Base-by-base conservation (phyloP, 2,797 vertebrate species). In the Agapornis canus region DNA sequence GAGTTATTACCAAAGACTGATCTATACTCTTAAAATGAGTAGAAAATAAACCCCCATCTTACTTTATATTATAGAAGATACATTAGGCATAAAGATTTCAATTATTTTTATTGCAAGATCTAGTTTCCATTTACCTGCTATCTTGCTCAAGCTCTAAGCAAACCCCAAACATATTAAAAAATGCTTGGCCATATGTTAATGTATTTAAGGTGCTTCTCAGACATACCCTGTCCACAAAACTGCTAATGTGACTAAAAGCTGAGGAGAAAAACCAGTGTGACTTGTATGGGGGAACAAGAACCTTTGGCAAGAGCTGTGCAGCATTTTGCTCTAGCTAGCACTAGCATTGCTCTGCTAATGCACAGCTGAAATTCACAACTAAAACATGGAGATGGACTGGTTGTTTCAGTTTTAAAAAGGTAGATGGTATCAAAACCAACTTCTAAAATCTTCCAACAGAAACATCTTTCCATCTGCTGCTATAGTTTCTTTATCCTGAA, bases 401-500 rank as follows among this genome's bases (percentile, higher is more conserved):
- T 25, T 86, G 18, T 90, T 96, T 78, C 47, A 87, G 75, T 82
- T 76, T 8, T 66, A 89, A 73, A 59, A 72, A 93, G 80, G 92
- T 92, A 95, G 95, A 94, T 87, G 68, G 31, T 95, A 96, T 96
- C 75, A 87, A 89, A 87, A 40, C 81, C 68, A 96, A 75, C 73
- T 71, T 84, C 73, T 84, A 84, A 95, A 96, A 89, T 84, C 75
- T 95, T 82, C 77, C 70, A 94, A 61, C 70, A 94, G 95, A 95
- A 95, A 94, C 94, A 93, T 96, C 95, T 97, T 96, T 94, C 95
- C 94, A 96, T 96, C 95, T 96, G 94, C 85, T 96, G 89, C 95
- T 96, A 95, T 84, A 96, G 90, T 94, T 94, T 93, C 95, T 95
- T 93, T 92, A 93, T 96, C 95, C 96, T 96, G 94, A 97, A 96